Conservation (phyloP, 2,888 invertebrate species). For the Lucinisca nassula region DNA sequence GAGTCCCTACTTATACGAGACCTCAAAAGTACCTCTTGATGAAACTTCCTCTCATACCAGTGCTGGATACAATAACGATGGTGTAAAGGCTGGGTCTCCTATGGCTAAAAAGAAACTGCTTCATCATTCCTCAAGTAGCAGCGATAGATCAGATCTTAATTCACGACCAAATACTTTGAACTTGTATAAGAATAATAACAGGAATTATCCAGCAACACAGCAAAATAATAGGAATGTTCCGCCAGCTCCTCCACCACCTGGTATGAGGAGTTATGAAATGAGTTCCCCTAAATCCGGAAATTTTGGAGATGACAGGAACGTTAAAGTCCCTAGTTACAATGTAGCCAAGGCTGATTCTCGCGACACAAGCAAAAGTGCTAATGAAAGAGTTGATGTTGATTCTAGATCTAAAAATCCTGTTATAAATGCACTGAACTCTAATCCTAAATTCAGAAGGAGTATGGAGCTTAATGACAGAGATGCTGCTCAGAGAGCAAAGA, state of each 20-base stretch:
- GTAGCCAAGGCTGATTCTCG: not conserved
- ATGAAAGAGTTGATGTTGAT: conserved; percentile 43
- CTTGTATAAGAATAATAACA: conserved; percentile 18
- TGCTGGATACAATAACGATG: conserved; percentile 66
- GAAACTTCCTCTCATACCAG: conserved; percentile 33
- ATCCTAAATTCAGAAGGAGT: conserved; percentile 77
- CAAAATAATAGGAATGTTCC: not conserved
- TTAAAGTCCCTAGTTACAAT: not conserved
- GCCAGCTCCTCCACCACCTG: conserved; percentile 12
- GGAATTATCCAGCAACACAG: not conserved
- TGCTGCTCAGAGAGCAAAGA: conserved; percentile 77
- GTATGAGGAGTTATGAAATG: not conserved
- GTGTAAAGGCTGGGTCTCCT: conserved; percentile 53
- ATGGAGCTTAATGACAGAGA: conserved; percentile 77
- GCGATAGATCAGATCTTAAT: conserved; percentile 32
- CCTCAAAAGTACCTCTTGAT: conserved; percentile 45
- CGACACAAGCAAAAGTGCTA: not conserved
- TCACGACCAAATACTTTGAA: conserved; percentile 38
- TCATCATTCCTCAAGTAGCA: conserved; percentile 51
- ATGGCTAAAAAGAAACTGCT: conserved; percentile 66
- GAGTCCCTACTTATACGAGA: conserved; percentile 55
- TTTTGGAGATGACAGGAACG: conserved; percentile 6
- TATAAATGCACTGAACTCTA: conserved; percentile 75
- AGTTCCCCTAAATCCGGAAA: conserved; percentile 14
- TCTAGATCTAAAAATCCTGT: conserved; percentile 71